phyloP scores from a whole-genome alignment of 2,888 invertebrate species.

The Drosophila robusta region DNA sequence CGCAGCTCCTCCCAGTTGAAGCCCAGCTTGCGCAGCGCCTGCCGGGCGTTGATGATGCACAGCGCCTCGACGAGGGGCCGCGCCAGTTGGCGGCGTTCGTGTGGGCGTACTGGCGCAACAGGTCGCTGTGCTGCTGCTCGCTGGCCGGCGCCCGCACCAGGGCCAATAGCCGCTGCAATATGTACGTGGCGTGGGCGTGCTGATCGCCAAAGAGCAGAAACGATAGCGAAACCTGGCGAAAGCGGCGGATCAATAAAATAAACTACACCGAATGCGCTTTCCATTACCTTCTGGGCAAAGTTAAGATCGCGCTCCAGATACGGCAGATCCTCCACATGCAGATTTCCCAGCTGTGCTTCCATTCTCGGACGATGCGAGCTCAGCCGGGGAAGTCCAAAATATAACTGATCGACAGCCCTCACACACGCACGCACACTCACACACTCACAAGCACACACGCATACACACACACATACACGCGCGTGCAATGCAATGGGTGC shows the following conservation, averaged over 20 bases:
- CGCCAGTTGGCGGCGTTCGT: conserved; percentile 84
- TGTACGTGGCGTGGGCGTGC: conserved; percentile 67
- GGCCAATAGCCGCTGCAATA: conserved; percentile 79
- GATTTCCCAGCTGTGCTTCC: conserved; percentile 39
- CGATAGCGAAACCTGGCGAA: conserved; percentile 77
- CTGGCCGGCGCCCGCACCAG: conserved; percentile 35
- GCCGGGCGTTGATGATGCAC: conserved; percentile 84
- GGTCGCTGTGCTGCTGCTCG: conserved; percentile 44
- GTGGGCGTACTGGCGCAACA: conserved; percentile 77
- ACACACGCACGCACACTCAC: neutral
- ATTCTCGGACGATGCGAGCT: conserved; percentile 6
- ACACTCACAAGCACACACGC: neutral
- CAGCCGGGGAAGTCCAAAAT: conserved; percentile 48
- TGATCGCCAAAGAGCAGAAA: conserved; percentile 82
- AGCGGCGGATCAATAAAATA: too few species aligned
- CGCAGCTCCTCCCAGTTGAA: conserved; percentile 74
- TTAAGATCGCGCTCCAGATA: conserved; percentile 85
- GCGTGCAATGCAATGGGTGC: neutral
- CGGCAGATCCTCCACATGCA: conserved; percentile 79
- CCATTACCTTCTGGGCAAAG: conserved; percentile 85
- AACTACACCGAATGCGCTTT: too few species aligned
- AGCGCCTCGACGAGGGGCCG: conserved; percentile 86
- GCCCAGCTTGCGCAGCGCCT: conserved; percentile 84
- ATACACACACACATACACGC: too few species aligned
- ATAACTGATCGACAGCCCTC: neutral